Conservation (phyloP, 2,113 vertebrate genomes). For the Labeo rohita region DNA sequence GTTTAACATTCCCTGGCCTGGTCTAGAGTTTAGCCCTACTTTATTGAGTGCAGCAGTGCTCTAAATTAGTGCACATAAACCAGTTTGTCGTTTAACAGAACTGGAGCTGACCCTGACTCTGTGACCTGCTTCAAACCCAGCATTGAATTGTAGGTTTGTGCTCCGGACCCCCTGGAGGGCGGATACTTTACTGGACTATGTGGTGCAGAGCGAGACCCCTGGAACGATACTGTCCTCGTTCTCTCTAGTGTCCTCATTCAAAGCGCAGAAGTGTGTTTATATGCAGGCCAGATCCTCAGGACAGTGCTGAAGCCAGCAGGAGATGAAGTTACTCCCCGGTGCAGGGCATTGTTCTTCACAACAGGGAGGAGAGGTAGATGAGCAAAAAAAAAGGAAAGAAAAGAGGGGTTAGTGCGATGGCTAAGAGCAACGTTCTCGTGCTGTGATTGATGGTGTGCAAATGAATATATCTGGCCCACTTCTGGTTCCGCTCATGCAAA, state of each 20-base stretch:
- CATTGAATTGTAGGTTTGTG: conserved; percentile 4
- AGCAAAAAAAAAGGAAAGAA: not conserved
- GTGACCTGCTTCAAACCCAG: conserved; percentile 24
- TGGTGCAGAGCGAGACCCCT: conserved; percentile 1
- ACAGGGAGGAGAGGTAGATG: conserved; percentile 16
- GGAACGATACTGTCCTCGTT: conserved; percentile 38
- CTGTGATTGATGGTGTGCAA: conserved; percentile 58
- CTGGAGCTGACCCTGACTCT: conserved; percentile 19
- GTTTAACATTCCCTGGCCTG: conserved; percentile 2
- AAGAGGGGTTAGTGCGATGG: conserved; percentile 47
- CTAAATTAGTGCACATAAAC: conserved; percentile 35
- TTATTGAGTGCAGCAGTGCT: conserved; percentile 19
- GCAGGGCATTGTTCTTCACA: conserved; percentile 44
- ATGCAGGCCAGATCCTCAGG: conserved; percentile 51
- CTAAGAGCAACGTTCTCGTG: conserved; percentile 53
- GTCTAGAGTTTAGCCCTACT: conserved; percentile 20
- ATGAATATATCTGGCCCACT: conserved; percentile 58
- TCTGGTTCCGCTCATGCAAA: conserved; percentile 54
- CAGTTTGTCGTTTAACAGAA: conserved; percentile 9
- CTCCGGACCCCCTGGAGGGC: not conserved
- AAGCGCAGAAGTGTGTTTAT: conserved; percentile 33
- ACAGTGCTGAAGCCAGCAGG: conserved; percentile 44
- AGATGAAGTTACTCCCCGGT: conserved; percentile 49
- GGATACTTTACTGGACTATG: not conserved
- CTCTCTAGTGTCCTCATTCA: conserved; percentile 48